Conservation (phyloP, 2,888 invertebrate genomes). For the Theretra japonica region DNA sequence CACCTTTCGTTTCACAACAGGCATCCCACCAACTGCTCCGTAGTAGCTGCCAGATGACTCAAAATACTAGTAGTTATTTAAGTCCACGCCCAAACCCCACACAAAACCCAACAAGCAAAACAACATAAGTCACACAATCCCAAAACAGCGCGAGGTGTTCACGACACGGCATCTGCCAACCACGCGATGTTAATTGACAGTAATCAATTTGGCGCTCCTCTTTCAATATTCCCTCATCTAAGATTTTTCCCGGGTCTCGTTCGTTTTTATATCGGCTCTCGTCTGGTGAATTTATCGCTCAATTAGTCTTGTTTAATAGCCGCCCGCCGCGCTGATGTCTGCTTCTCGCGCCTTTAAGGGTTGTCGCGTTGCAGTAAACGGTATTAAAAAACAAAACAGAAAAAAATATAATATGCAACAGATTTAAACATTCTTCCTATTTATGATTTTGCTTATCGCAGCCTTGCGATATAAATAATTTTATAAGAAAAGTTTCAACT, state of each 20-base stretch:
- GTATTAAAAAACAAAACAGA: background rate
- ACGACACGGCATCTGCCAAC: constrained; percentile 70
- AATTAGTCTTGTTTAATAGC: constrained; percentile 86
- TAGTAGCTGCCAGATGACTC: too few species aligned
- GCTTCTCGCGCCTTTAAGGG: constrained; percentile 79
- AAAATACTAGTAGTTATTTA: too few species aligned
- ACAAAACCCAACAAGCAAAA: too few species aligned
- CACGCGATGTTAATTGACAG: constrained; percentile 79
- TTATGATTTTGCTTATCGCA: too few species aligned
- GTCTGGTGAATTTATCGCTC: constrained; percentile 85
- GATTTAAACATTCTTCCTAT: background rate
- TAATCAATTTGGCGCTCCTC: constrained; percentile 81
- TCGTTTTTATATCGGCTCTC: constrained; percentile 80
- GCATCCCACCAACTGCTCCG: too few species aligned
- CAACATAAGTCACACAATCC: too few species aligned
- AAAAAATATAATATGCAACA: background rate
- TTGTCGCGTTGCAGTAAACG: constrained; percentile 49
- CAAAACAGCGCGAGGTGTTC: background rate
- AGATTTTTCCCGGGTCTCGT: constrained; percentile 74
- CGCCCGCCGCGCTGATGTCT: constrained; percentile 84
- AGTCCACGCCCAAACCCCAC: too few species aligned
- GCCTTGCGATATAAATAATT: too few species aligned
- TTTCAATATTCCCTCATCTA: constrained; percentile 82
- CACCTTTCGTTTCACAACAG: too few species aligned
- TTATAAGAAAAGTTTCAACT: too few species aligned